phyloP scores from a whole-genome alignment of 2,797 vertebrate genomes.

The Psittacula echo region DNA sequence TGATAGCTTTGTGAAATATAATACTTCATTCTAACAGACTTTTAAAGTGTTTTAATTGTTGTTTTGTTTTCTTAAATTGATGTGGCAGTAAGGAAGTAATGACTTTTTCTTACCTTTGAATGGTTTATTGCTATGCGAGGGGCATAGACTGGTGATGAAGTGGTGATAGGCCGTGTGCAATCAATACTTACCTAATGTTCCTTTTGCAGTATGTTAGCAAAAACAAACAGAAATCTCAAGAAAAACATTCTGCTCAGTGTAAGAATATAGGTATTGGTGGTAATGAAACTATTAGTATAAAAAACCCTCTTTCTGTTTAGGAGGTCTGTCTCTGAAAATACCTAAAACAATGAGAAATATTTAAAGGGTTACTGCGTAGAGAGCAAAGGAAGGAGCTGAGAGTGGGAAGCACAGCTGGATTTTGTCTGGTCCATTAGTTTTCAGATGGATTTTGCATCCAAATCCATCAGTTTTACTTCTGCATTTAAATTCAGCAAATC shows the following conservation, averaged over 20 bases:
- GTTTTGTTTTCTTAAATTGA: neutral
- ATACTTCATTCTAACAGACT: neutral
- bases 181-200: neutral
- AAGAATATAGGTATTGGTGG: neutral
- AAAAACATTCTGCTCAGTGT: neutral
- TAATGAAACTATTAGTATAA: neutral
- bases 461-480: constrained; percentile 5
- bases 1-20: neutral
- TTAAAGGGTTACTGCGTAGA: neutral
- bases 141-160: neutral
- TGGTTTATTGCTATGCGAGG: neutral
- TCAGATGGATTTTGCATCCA: constrained; percentile 19
- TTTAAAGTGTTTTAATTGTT: neutral
- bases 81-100: neutral
- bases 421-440: constrained; percentile 32
- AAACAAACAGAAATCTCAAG: neutral
- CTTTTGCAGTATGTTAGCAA: neutral
- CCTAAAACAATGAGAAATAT: neutral
- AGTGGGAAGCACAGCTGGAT: constrained; percentile 15
- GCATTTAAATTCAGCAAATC: neutral
- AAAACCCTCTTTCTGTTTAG: neutral
- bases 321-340: constrained; percentile 5
- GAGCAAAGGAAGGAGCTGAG: neutral
- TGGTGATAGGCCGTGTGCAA: neutral
- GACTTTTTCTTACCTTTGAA: neutral